Conservation (phyloP, 2,888 invertebrate species). For the Agrotis puta region DNA sequence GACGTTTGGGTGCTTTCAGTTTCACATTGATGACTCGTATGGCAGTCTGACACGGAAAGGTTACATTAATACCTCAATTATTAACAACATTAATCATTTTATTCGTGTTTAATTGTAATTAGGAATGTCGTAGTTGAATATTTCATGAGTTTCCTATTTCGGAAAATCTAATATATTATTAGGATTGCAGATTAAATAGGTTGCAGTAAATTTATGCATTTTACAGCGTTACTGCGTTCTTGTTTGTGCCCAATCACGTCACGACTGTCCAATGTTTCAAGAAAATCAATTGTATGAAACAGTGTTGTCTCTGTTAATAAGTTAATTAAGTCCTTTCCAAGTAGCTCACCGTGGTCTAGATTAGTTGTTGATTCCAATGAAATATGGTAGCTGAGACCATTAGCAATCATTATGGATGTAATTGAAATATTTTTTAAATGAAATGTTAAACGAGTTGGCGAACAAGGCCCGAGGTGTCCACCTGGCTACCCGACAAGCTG, state of each 20-base stretch:
- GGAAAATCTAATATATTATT: constrained; percentile 20
- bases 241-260: not conserved
- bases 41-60: constrained; percentile 15
- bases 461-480: constrained; percentile 1
- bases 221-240: not conserved
- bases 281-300: constrained; percentile 3
- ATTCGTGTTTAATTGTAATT: constrained; percentile 22
- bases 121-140: not conserved
- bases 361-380: constrained; percentile 11
- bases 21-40: constrained; percentile 27
- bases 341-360: constrained; percentile 31
- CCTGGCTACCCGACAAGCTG: constrained; percentile 1
- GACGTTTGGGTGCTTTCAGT: constrained; percentile 66
- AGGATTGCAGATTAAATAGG: constrained; percentile 22
- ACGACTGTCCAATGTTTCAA: constrained; percentile 20
- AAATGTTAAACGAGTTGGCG: constrained; percentile 10
- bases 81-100: constrained; percentile 32
- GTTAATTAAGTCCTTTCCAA: constrained; percentile 25
- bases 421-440: not conserved
- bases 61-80: constrained; percentile 22
- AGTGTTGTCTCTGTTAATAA: constrained; percentile 12
- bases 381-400: constrained; percentile 8
- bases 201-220: constrained; percentile 15
- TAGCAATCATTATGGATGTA: constrained; percentile 2
- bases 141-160: constrained; percentile 25